Conservation (phyloP, 2,888 invertebrate genomes). For the Drosophila kokeensis region DNA sequence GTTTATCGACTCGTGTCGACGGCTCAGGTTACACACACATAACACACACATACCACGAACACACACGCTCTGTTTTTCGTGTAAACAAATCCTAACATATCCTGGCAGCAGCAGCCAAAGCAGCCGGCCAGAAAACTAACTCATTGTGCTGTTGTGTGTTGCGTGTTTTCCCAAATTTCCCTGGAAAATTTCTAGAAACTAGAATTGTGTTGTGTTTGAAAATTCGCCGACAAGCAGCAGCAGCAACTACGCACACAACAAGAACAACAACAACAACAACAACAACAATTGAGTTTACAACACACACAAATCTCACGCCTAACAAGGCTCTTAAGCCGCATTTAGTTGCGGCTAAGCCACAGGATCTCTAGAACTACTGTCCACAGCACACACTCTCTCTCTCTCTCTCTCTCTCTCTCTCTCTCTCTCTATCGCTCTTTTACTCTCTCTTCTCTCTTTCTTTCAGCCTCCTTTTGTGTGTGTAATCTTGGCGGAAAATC, state of each 20-base stretch:
- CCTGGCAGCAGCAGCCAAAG: conserved; percentile 38
- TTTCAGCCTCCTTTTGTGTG: not conserved
- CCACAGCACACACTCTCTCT: conserved; percentile 1
- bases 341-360: conserved; percentile 71
- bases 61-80: conserved; percentile 58
- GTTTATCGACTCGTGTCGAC: conserved; percentile 60
- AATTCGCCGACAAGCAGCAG: conserved; percentile 66
- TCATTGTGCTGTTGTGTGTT: conserved; percentile 17
- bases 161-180: conserved; percentile 43
- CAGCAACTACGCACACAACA: conserved; percentile 12
- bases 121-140: conserved; percentile 47
- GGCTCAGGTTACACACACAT: conserved; percentile 61
- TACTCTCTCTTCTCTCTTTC: conserved; percentile 1
- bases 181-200: conserved; percentile 38
- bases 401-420: not conserved
- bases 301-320: conserved; percentile 74
- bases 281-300: conserved; percentile 24
- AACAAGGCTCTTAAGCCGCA: conserved; percentile 76
- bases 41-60: conserved; percentile 7
- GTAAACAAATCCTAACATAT: conserved; percentile 67
- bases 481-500: conserved; percentile 74
- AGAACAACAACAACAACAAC: not conserved
- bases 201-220: conserved; percentile 57
- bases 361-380: conserved; percentile 29
- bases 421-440: conserved; percentile 6